Percentiles rank a stretch among this genome's conserved stretches.
Conservation (phyloP, 1,140 invertebrate genomes). For the Atta texana region DNA sequence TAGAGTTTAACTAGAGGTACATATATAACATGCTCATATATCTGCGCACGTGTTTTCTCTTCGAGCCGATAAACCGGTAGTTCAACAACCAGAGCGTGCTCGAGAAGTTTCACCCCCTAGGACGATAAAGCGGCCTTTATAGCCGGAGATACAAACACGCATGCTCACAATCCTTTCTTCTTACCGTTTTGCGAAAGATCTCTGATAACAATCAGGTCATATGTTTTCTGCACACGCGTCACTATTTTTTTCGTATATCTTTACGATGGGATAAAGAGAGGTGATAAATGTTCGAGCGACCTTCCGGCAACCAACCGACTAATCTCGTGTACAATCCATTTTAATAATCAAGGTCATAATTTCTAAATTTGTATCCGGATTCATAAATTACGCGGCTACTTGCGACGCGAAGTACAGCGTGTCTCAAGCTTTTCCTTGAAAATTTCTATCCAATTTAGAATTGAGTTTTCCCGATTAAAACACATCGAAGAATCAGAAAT, state of each 20-base stretch:
- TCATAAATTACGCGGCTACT: conserved; percentile 8
- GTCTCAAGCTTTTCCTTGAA: not conserved
- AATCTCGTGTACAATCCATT: conserved; percentile 57
- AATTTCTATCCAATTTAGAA: not conserved
- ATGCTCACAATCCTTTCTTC: conserved; percentile 29
- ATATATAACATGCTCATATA: conserved; percentile 32
- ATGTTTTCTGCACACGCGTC: not conserved
- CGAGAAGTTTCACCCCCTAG: conserved; percentile 66
- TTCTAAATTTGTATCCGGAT: conserved; percentile 26
- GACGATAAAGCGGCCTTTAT: conserved; percentile 72
- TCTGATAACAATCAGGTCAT: conserved; percentile 63
- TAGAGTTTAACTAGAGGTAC: not conserved
- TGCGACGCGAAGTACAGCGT: not conserved
- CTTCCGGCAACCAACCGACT: not conserved
- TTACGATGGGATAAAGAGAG: conserved; percentile 38
- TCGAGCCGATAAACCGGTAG: conserved; percentile 70
- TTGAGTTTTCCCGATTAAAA: not conserved
- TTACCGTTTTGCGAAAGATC: not conserved
- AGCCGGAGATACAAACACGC: conserved; percentile 56
- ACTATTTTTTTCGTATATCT: conserved; percentile 2
- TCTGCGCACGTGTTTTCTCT: conserved; percentile 44
- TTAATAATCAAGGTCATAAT: conserved; percentile 35
- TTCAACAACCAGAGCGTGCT: conserved; percentile 73
- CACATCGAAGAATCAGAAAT: not conserved
- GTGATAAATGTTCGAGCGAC: conserved; percentile 43